These are phyloP conservation scores for Ptychadena robeensis DNA, from an alignment of 2,797 vertebrate species.

Conservation along the genomic window DNA sequence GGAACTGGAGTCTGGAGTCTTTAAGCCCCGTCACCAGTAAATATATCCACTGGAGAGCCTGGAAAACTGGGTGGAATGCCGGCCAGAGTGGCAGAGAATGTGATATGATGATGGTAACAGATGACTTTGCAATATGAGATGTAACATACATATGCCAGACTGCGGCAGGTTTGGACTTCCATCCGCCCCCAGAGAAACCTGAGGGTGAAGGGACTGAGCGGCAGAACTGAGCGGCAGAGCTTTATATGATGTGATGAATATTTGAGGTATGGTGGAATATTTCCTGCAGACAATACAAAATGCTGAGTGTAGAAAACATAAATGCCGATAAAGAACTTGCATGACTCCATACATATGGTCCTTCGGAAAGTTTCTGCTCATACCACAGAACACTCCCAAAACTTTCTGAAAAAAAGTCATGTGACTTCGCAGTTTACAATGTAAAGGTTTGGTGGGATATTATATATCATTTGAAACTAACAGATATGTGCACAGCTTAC, in stretches of 20 bases:
- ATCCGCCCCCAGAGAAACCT: not conserved
- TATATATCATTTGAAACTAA: constrained; percentile 22
- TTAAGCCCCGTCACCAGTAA: too few species aligned
- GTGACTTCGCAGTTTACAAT: not conserved
- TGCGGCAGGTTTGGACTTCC: not conserved
- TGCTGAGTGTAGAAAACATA: not conserved
- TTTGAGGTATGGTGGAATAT: not conserved
- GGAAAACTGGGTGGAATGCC: too few species aligned
- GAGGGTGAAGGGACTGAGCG: not conserved
- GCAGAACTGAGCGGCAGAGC: too few species aligned
- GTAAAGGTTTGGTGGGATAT: not conserved
- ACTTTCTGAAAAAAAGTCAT: not conserved
- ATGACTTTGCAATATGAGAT: not conserved
- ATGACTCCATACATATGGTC: not conserved
- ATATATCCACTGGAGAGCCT: too few species aligned
- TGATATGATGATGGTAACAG: too few species aligned
- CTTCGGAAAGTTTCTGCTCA: not conserved
- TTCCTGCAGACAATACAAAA: not conserved
- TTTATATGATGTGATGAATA: not conserved
- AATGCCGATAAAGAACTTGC: not conserved
- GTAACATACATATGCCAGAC: not conserved
- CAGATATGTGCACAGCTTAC: not conserved
- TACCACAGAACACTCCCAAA: not conserved
- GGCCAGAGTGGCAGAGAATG: too few species aligned
- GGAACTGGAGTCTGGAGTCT: too few species aligned